These are phyloP conservation scores for Danio albolineatus DNA, from an alignment of 2,797 vertebrate genomes.

Conservation along the genomic window DNA sequence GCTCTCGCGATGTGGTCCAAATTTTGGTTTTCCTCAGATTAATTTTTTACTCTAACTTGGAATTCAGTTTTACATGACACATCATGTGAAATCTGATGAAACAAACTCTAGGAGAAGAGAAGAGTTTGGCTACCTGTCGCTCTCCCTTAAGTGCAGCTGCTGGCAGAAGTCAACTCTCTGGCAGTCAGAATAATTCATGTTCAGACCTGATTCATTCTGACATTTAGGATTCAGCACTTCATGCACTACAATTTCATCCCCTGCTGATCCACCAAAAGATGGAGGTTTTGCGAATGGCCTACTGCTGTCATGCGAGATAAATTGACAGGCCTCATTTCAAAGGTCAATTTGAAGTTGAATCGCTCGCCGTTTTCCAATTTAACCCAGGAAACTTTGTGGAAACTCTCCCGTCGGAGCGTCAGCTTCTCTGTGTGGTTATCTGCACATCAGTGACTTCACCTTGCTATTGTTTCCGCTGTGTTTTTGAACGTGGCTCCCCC, in stretches of 20 bases:
- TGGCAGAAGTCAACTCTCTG: conserved; percentile 17
- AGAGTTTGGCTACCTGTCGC: neutral
- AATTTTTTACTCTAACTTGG: neutral
- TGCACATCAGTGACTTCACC: conserved; percentile 26
- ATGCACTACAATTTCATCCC: conserved; percentile 16
- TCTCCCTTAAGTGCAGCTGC: conserved; percentile 18
- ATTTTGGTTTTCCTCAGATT: neutral
- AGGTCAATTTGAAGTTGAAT: conserved; percentile 4
- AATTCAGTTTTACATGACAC: conserved; percentile 9
- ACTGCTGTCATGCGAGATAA: neutral
- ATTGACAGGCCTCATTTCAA: neutral
- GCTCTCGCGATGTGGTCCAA: neutral
- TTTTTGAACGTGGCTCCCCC: conserved; percentile 34
- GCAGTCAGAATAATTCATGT: conserved; percentile 41
- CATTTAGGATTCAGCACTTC: conserved; percentile 38
- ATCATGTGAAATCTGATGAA: neutral
- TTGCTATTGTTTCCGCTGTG: conserved; percentile 33
- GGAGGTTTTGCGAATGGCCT: neutral
- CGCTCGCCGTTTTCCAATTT: neutral
- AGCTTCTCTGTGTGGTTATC: conserved; percentile 3
- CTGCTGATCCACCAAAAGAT: conserved; percentile 24
- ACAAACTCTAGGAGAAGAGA: neutral
- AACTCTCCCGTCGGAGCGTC: neutral
- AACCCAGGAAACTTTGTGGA: neutral
- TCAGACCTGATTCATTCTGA: conserved; percentile 34